Evolutionary conservation across 2,888 invertebrate species (phyloP), one percentile per base, ranked within the genome.

Genomic region (Norana najaformis): DNA sequence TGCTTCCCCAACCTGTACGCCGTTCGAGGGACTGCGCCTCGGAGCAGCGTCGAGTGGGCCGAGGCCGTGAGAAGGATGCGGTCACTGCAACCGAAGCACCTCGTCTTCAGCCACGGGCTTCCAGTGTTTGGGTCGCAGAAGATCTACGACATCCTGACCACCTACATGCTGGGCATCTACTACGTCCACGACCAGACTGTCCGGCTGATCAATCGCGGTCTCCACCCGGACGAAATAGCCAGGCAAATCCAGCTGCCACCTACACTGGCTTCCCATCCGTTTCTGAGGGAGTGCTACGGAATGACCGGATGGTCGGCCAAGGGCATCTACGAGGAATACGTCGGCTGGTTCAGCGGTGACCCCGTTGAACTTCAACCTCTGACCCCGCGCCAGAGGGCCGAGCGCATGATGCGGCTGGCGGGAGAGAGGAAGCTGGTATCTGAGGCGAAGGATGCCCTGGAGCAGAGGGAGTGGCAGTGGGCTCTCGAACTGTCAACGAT

Each of bases 1-100:
- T 92, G 93, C 0, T 94, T 94, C 89, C 94, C 94, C 14, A 94
- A 94, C 91, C 91, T 94, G 18, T 94, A 94, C 92, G 93, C 94
- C 34, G 94, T 94, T 89, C 92, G 94, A 14, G 94, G 94, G 35
- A 93, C 93, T 0, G 92, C 92, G 13, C 91, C 92, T 18, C 91
- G 94, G 20, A 92, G 93, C 90, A 91, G 93, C 0, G 91, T 92
- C 69, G 91, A 92, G 85, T 94, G 94, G 94, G 91, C 92, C 1
- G 39, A 90, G n/a, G 94, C 94, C 0, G 88, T 94, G 83, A 93
- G 93, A 83, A 92, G 89, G n/a, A 93, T 94, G 90, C 91, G 93
- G 16, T 91, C 92, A 23, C 91, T 93, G 23, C 90, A 92, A 36
- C 92, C 93, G 23, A 92, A 92, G 34, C 91, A 92, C 88, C 91